These are phyloP conservation scores for Acanthisitta chloris DNA, from an alignment of 2,113 vertebrate species.

Conservation along the genomic window DNA sequence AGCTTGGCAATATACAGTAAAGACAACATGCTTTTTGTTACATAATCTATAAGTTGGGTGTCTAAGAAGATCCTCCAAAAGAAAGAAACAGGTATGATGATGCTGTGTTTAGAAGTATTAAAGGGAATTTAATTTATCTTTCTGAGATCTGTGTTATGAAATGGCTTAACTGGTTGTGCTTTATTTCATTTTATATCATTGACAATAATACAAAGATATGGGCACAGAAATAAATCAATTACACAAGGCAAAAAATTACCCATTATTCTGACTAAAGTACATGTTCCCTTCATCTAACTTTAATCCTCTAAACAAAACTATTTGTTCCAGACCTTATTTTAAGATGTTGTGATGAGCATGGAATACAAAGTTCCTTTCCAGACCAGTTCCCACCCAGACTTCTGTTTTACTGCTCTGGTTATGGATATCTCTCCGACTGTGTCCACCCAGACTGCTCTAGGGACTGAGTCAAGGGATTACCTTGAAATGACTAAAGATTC, in stretches of 20 bases:
- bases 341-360: not conserved
- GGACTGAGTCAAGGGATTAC: not conserved
- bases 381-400: fast-evolving
- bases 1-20: not conserved
- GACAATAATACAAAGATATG: not conserved
- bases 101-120: not conserved
- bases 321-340: not conserved
- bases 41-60: not conserved
- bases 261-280: not conserved
- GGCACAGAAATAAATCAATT: not conserved
- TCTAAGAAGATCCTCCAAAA: not conserved
- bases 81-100: not conserved
- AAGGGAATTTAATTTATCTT: not conserved
- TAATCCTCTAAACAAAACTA: not conserved
- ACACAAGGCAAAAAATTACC: not conserved
- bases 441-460: fast-evolving
- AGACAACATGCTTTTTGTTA: fast-evolving
- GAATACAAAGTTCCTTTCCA: not conserved
- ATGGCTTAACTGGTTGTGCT: not conserved
- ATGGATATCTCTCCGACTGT: not conserved
- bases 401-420: not conserved
- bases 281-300: not conserved
- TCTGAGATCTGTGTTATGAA: not conserved
- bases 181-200: not conserved
- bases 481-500: not conserved